Conservation (phyloP, 1,140 invertebrate genomes). For the Drosophila sturtevanti region DNA sequence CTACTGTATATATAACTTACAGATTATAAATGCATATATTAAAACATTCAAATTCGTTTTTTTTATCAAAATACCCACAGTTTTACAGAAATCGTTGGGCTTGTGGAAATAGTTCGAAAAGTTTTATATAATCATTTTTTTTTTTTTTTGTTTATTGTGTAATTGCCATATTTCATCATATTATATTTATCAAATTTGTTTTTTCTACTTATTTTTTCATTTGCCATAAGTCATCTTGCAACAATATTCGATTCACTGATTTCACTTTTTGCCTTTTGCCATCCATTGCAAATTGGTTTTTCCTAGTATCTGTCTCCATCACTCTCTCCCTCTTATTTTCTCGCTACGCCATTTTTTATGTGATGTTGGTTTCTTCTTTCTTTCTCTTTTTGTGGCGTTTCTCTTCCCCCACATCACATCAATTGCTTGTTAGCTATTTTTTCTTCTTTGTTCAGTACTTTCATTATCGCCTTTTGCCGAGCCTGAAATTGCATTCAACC, state of each 20-base stretch:
- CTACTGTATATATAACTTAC: too few relatives aligned
- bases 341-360: background rate
- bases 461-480: constrained; percentile 51
- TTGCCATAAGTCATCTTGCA: constrained; percentile 17
- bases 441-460: constrained; percentile 51
- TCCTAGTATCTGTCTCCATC: background rate
- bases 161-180: background rate
- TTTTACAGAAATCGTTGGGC: too few relatives aligned
- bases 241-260: constrained; percentile 17
- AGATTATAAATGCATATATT: too few relatives aligned
- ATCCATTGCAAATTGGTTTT: constrained; percentile 1
- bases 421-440: constrained; percentile 60
- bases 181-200: background rate
- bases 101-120: background rate
- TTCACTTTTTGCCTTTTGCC: background rate
- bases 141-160: background rate
- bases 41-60: too few relatives aligned
- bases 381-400: constrained; percentile 13
- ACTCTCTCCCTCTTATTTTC: too few relatives aligned
- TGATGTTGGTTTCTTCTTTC: constrained; percentile 26
- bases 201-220: background rate
- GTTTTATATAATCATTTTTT: background rate
- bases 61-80: too few relatives aligned
- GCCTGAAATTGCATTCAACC: constrained; percentile 56
- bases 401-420: constrained; percentile 32